Evolutionary conservation across 2,797 vertebrate species (phyloP).

Genomic region (Anniella stebbinsi): DNA sequence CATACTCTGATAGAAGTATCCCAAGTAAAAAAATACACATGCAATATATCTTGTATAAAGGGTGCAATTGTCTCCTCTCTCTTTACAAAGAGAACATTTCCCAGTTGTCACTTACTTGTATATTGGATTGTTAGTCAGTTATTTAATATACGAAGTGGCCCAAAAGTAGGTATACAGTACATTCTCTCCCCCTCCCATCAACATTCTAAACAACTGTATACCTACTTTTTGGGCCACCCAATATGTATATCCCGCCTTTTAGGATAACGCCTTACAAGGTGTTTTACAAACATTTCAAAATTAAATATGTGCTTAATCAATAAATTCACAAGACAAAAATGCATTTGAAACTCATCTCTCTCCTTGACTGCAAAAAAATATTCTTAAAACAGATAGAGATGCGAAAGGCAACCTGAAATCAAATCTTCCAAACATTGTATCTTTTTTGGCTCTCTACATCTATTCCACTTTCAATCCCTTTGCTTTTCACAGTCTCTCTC

Average conservation of each 20-base stretch:
- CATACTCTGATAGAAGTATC: neutral
- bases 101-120: neutral
- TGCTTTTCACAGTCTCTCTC: neutral
- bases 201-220: no score
- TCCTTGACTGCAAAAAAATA: neutral
- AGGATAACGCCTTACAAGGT: neutral
- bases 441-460: neutral
- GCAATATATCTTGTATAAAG: neutral
- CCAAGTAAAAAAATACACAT: neutral
- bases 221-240: no score
- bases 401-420: neutral
- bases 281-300: neutral
- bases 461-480: neutral
- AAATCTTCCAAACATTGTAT: neutral
- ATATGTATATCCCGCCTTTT: neutral
- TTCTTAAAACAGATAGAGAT: neutral
- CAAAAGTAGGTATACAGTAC: no score
- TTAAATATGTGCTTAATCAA: neutral
- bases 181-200: no score
- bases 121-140: neutral
- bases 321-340: neutral
- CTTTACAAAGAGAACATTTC: neutral
- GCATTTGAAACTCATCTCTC: neutral
- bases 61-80: neutral
- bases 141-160: no score